Evolutionary conservation across 2,888 invertebrate genomes (phyloP).

Genomic region (Cremastinae sp.): DNA sequence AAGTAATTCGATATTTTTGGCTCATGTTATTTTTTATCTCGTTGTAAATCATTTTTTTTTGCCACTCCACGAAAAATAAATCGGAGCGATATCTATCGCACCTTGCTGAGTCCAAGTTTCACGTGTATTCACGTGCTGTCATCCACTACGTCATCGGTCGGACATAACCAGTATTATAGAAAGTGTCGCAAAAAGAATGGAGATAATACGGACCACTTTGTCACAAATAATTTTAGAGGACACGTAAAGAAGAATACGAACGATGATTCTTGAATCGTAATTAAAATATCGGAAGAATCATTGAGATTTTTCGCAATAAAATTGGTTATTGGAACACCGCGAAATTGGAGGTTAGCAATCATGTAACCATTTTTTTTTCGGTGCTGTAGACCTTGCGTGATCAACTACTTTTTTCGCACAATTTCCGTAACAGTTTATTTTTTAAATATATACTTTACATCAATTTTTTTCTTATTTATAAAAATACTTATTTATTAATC

Average conservation of each 20-base stretch:
- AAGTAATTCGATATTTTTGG: no score
- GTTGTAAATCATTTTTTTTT: background rate
- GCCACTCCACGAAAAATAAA: background rate
- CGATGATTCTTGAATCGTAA: no score
- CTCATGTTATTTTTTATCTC: no score
- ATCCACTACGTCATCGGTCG: no score
- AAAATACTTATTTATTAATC: background rate
- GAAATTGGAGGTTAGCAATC: constrained; percentile 18
- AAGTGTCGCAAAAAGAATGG: no score
- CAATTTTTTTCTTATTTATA: background rate
- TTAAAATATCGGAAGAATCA: background rate
- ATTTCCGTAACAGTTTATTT: constrained; percentile 38
- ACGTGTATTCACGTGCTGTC: background rate
- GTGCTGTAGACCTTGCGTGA: no score
- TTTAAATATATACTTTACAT: background rate
- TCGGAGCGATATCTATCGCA: background rate
- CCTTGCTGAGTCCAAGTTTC: background rate
- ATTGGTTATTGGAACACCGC: background rate
- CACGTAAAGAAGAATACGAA: no score
- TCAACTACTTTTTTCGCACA: no score
- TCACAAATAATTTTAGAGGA: no score
- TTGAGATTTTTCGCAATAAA: background rate
- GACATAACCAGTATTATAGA: no score
- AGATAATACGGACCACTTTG: no score
- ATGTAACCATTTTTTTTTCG: no score